These are phyloP conservation scores for Aricia artaxerxes DNA, from an alignment of 2,888 invertebrate genomes.

Conservation along the genomic window DNA sequence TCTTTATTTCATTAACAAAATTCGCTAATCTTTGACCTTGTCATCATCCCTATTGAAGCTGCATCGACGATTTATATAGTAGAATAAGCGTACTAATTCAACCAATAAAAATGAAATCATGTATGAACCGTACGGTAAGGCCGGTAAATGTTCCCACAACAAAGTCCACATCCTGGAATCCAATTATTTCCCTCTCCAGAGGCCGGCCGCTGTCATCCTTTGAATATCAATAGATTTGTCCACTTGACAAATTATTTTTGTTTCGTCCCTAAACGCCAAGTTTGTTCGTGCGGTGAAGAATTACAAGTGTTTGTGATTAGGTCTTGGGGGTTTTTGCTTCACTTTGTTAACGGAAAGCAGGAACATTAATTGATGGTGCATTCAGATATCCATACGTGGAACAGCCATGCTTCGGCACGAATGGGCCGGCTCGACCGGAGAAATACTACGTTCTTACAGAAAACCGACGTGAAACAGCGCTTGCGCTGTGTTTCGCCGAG, in stretches of 20 bases:
- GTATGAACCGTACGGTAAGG: neutral
- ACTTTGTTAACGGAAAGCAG: neutral
- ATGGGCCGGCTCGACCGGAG: too few relatives aligned
- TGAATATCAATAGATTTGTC: slow-evolving; percentile 28
- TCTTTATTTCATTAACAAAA: too few relatives aligned
- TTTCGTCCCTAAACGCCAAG: slow-evolving; percentile 21
- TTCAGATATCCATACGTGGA: too few relatives aligned
- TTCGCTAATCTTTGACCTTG: too few relatives aligned
- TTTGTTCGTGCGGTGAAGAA: slow-evolving; percentile 19
- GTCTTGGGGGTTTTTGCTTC: neutral
- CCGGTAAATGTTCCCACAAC: neutral
- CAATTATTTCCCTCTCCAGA: neutral
- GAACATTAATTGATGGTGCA: too few relatives aligned
- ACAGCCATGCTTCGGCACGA: too few relatives aligned
- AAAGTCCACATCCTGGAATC: neutral
- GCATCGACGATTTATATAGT: too few relatives aligned
- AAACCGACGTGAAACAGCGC: too few relatives aligned
- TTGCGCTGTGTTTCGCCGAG: too few relatives aligned
- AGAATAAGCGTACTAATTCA: neutral
- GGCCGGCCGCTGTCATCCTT: slow-evolving; percentile 16
- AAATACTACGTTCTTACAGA: too few relatives aligned
- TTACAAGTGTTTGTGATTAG: neutral
- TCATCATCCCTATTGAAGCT: too few relatives aligned
- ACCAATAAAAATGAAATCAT: neutral
- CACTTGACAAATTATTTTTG: slow-evolving; percentile 25